Base-by-base conservation (phyloP, 92 coral and sea anemone genomes). In the Palythoa grandis region DNA sequence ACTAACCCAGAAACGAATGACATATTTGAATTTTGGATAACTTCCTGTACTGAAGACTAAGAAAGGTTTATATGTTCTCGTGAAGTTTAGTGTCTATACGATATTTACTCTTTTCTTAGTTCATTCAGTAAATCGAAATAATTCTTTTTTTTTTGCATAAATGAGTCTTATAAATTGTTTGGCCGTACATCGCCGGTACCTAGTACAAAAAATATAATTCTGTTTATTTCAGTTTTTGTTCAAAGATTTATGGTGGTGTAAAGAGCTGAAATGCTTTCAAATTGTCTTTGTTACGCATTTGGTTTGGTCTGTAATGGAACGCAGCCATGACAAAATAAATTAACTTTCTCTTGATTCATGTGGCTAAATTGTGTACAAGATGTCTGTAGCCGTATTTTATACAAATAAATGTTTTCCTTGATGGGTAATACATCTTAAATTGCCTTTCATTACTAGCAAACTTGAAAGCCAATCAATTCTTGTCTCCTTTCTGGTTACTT, bases 381-480 rank as follows among this genome's bases (percentile, higher is more conserved):
- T 16, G 58, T 80, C 61, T 24, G 58, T 40, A 65, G 84, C 61
- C 39, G 73, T 66, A 80, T 80, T 80, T 80, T 29, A 80, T 80
- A 65, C 85, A 23, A 24, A 65, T 47, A 80, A 79, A 47, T n/a
- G 73, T 79, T 79, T 63, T n/a, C 72, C 84, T 61, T 38, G 85
- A 29, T 80, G 60, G 20, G 73, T 80, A 47, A 60, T 80, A 70
- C 74, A 63, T 39, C 43, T 66, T 80, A 80, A 80, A 80, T 80
- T 47, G 63, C 74, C 5, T 80, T 80, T 65, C 48, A 65, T 23
- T 14, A 14, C 39, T 20, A 67, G 66, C 50, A 39, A 22, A 43
- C 23, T 66, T 80, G 40, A 43, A 67, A 80, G 43, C 74, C 74
- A 65, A 80, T 80, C 85, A 25, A 19, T 67, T 48, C 7, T 16